Conservation (phyloP, 2,888 invertebrate species). For the Pocota personata region DNA sequence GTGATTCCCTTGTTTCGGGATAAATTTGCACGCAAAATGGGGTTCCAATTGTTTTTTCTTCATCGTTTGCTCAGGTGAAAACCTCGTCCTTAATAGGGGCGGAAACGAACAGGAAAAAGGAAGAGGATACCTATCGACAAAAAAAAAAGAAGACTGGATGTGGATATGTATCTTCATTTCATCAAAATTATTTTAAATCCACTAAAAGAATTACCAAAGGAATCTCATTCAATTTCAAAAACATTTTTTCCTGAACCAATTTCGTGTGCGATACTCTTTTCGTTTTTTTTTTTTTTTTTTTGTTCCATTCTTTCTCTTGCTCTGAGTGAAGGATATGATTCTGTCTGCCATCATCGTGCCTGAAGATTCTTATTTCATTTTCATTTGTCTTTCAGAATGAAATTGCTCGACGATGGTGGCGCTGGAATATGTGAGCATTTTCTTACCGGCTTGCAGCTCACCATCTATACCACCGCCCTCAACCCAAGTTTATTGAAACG, state of each 20-base stretch:
- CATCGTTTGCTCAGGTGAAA: neutral
- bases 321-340: slow-evolving; percentile 14
- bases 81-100: neutral
- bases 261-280: slow-evolving; percentile 29
- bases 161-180: slow-evolving; percentile 57
- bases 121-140: neutral
- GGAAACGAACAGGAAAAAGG: neutral
- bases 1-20: slow-evolving; percentile 26
- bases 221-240: slow-evolving; percentile 66
- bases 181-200: slow-evolving; percentile 69
- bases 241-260: slow-evolving; percentile 52
- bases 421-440: slow-evolving; percentile 39
- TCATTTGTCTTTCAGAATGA: slow-evolving; percentile 37
- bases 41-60: neutral
- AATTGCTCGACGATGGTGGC: slow-evolving; percentile 23
- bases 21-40: slow-evolving; percentile 21
- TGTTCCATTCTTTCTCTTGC: neutral
- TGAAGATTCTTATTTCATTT: slow-evolving; percentile 54
- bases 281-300: neutral
- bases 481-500: slow-evolving; percentile 48
- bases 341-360: slow-evolving; percentile 23
- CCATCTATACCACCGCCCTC: neutral
- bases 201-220: slow-evolving; percentile 67
- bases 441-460: slow-evolving; percentile 6
- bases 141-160: neutral